Evolutionary conservation across 1,140 invertebrate species (phyloP).

Genomic region (Dysdera silvatica): DNA sequence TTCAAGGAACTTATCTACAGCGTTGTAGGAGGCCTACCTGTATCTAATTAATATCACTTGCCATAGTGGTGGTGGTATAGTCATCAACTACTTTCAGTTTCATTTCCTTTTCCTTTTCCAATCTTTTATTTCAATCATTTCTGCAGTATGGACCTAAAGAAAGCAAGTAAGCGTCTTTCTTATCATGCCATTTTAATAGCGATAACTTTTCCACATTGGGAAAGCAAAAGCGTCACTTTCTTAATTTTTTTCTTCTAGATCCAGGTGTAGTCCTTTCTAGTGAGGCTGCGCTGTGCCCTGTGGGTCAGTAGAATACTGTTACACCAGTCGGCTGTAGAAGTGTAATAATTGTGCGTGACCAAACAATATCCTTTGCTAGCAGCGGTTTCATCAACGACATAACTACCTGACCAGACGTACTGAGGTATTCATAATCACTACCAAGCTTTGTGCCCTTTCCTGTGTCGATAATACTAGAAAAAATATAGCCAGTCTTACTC

Average conservation of each 20-base stretch:
- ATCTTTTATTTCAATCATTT: constrained; percentile 12
- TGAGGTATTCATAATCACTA: background rate
- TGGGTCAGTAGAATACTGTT: background rate
- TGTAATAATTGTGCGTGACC: background rate
- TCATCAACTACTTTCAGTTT: constrained; percentile 7
- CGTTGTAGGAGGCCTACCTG: too few relatives aligned
- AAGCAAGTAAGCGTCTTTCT: constrained; percentile 4
- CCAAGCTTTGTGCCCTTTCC: constrained; percentile 4
- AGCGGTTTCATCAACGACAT: constrained; percentile 8
- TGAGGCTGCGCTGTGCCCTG: background rate
- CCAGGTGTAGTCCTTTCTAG: background rate
- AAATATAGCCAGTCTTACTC: background rate
- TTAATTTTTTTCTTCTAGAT: constrained; percentile 1
- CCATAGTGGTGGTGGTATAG: too few relatives aligned
- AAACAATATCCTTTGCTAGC: constrained; percentile 2
- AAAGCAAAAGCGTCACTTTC: background rate
- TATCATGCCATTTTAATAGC: constrained; percentile 8
- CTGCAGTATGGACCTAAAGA: constrained; percentile 10
- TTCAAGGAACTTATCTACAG: too few relatives aligned
- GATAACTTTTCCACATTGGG: background rate
- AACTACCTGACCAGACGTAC: background rate
- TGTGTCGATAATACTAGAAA: background rate
- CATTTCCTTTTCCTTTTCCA: background rate
- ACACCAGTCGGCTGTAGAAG: background rate
- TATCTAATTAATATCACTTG: too few relatives aligned